These are phyloP conservation scores for Eulemur macaco DNA, from an alignment of 2,113 vertebrate genomes.

Conservation along the genomic window DNA sequence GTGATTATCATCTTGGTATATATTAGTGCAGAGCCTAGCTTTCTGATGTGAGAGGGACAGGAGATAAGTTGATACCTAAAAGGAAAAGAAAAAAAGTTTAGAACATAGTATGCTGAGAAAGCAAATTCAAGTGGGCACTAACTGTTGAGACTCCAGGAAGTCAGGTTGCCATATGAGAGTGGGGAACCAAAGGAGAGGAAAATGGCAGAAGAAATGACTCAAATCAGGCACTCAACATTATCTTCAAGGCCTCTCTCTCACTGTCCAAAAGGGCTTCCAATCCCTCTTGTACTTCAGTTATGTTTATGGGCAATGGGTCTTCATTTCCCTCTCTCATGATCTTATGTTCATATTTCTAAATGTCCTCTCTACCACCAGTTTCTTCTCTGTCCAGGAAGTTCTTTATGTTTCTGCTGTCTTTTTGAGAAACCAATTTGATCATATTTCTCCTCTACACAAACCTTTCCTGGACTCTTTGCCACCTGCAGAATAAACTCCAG, in stretches of 20 bases:
- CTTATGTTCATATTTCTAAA: not conserved
- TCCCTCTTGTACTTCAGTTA: not conserved
- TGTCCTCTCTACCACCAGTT: not conserved
- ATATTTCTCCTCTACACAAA: not conserved
- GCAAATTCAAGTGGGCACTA: not conserved
- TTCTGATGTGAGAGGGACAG: not conserved
- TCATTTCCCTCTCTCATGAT: not conserved
- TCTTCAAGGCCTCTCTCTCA: not conserved
- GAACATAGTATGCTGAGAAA: not conserved
- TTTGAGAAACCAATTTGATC: not conserved
- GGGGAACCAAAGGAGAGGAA: not conserved
- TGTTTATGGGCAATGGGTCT: not conserved
- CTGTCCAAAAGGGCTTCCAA: not conserved
- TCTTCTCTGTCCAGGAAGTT: not conserved
- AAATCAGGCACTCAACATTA: not conserved
- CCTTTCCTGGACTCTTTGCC: not conserved
- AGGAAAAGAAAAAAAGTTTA: not conserved
- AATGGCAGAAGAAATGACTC: not conserved
- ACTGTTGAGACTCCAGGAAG: not conserved
- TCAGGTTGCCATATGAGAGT: not conserved
- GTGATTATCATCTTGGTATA: not conserved
- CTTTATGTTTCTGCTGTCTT: not conserved
- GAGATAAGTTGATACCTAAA: not conserved
- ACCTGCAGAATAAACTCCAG: not conserved
- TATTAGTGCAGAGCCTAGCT: not conserved